These are phyloP conservation scores for Xiphophorus couchianus DNA, from an alignment of 2,113 vertebrate species.

Conservation along the genomic window DNA sequence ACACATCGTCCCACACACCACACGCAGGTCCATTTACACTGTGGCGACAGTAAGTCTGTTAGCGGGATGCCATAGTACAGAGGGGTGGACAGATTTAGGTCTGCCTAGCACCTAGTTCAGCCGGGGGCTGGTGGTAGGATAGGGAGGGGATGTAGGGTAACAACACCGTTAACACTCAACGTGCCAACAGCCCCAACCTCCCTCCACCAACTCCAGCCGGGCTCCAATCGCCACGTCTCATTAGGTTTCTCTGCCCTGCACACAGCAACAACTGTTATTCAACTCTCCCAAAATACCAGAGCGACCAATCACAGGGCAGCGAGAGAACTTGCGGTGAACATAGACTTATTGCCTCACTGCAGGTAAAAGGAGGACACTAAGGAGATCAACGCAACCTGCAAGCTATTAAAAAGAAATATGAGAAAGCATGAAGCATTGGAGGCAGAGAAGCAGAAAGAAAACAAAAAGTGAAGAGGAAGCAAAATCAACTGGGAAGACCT, in stretches of 20 bases:
- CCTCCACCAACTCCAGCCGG: conserved; percentile 27
- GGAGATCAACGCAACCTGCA: conserved; percentile 6
- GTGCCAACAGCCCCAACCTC: conserved; percentile 58
- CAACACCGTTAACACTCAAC: conserved; percentile 75
- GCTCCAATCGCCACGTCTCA: conserved; percentile 64
- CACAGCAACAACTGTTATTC: conserved; percentile 77
- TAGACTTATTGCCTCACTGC: conserved; percentile 28
- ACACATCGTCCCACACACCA: not conserved
- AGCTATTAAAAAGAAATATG: not conserved
- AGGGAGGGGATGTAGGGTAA: conserved; percentile 51
- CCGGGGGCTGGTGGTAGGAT: conserved; percentile 42
- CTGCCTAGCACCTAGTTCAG: conserved; percentile 75
- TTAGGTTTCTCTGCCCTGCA: conserved; percentile 59
- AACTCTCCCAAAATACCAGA: conserved; percentile 76
- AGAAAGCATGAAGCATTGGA: not conserved
- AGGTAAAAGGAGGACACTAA: conserved; percentile 47
- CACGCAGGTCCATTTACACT: conserved; percentile 78
- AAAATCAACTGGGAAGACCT: not conserved
- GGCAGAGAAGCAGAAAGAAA: conserved; percentile 9
- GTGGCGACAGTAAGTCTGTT: conserved; percentile 86
- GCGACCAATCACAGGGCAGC: conserved; percentile 56
- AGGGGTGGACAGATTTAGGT: conserved; percentile 77
- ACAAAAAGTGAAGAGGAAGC: conserved; percentile 8
- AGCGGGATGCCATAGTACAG: conserved; percentile 81
- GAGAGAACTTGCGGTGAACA: conserved; percentile 39